Base-by-base conservation (phyloP, 2,113 vertebrate genomes). In the Neoarius graeffei region DNA sequence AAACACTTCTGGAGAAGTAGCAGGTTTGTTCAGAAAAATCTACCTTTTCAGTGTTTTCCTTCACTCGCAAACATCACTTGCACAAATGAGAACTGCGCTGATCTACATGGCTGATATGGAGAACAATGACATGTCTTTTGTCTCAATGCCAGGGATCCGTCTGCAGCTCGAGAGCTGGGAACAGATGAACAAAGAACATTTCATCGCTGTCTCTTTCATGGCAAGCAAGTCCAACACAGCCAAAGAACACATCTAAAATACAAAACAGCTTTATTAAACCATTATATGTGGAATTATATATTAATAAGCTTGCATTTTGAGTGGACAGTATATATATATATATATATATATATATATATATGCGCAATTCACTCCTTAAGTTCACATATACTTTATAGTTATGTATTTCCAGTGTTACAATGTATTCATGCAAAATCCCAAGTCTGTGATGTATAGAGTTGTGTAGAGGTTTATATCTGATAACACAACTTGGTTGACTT, bases 351-450 rank as follows among this genome's bases (percentile, higher is more conserved):
- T 84, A 84, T 19, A 62, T 17, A 89, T 83, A 64, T 73, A 42
- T 57, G 81, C 57, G 67, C 56, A 94, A 95, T 94, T 93, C 95
- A 94, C 96, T 95, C 50, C 76, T 85, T 82, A 88, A 89, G 79
- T 88, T 90, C 86, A 91, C 89, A 84, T 84, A 86, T 88, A 88
- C 56, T 95, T 95, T 83, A 88, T 88, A 91, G 71, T 95, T 94
- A 95, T 96, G 92, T 93, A 94, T 96, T 95, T 96, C 96, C 96
- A 97, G 96, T 96, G 96, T 97, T 95, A 95, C 95, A 96, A 84
- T 94, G 94, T 79, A 79, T 92, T 95, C 95, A 97, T 95, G 96
- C 96, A 96, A 94, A 82, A 95, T 95, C 95, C 95, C 95, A 96
- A 87, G 95, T 94, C 95, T 95, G 95, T 95, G 95, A 95, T 94